These are phyloP conservation scores for Sebastes oblongus DNA, from an alignment of 2,797 vertebrate genomes.

Conservation along the genomic window DNA sequence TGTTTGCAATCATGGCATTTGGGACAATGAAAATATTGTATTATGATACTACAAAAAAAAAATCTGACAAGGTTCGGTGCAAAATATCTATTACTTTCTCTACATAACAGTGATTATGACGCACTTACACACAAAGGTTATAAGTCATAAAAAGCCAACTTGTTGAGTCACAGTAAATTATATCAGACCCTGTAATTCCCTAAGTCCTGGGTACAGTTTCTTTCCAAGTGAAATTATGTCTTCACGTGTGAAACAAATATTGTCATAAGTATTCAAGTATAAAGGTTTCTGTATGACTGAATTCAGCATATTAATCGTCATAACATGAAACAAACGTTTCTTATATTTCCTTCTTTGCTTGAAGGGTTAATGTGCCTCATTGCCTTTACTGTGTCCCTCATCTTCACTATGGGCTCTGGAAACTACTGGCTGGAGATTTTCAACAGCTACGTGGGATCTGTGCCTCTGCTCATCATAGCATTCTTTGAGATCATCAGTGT, in stretches of 20 bases:
- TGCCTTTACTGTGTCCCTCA: constrained; percentile 76
- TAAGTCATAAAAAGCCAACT: accelerated
- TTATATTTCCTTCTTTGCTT: neutral
- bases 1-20: neutral
- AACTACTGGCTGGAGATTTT: constrained; percentile 90
- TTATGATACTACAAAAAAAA: neutral
- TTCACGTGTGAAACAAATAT: neutral
- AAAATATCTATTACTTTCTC: neutral
- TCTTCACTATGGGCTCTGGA: constrained; percentile 86
- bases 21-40: neutral
- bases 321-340: neutral
- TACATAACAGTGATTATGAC: neutral
- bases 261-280: neutral
- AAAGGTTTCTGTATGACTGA: neutral
- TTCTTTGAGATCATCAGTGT: constrained; percentile 85
- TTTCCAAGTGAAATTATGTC: neutral
- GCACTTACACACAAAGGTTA: neutral
- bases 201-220: neutral
- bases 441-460: constrained; percentile 80
- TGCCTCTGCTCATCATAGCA: constrained; percentile 84
- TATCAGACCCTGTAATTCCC: neutral
- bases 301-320: neutral
- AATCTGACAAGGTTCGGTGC: neutral
- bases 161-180: neutral
- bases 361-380: constrained; percentile 83